phyloP scores from a whole-genome alignment of 2,888 invertebrate species.

The Ganaspis brasiliensis region DNA sequence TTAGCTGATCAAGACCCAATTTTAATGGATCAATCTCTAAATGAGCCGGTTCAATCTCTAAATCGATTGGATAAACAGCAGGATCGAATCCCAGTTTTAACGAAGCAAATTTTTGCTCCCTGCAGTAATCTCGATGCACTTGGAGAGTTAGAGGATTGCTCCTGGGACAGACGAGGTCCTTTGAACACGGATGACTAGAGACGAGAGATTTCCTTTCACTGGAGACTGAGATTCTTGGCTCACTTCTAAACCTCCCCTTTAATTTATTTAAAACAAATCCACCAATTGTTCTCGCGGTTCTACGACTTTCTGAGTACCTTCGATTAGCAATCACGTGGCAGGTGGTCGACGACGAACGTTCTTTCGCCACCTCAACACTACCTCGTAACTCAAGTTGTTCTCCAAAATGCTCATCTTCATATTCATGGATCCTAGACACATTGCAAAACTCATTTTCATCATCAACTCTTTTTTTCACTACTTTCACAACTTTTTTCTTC shows the following conservation, averaged over 20 bases:
- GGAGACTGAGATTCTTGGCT: constrained; percentile 31
- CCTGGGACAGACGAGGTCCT: neutral
- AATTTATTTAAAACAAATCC: constrained; percentile 20
- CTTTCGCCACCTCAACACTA: constrained; percentile 4
- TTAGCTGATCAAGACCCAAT: neutral
- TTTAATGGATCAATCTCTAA: neutral
- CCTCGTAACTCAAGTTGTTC: constrained; percentile 21
- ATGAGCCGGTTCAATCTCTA: neutral
- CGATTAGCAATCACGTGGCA: constrained; percentile 37
- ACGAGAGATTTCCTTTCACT: constrained; percentile 2
- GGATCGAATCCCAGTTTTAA: neutral
- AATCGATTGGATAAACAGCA: neutral
- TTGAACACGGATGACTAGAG: constrained; percentile 34
- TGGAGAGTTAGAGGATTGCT: neutral
- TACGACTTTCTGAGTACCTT: neutral
- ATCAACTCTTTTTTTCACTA: no score
- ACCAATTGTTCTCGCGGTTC: neutral
- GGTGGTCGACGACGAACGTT: constrained; percentile 28
- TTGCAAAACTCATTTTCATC: constrained; percentile 4
- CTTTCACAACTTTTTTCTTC: no score
- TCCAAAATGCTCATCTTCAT: neutral
- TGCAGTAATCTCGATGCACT: neutral
- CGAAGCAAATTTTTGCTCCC: neutral
- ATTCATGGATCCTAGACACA: neutral
- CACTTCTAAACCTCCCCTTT: constrained; percentile 24